phyloP scores from a whole-genome alignment of 2,113 vertebrate species.

The Phylloscopus trochiloides region DNA sequence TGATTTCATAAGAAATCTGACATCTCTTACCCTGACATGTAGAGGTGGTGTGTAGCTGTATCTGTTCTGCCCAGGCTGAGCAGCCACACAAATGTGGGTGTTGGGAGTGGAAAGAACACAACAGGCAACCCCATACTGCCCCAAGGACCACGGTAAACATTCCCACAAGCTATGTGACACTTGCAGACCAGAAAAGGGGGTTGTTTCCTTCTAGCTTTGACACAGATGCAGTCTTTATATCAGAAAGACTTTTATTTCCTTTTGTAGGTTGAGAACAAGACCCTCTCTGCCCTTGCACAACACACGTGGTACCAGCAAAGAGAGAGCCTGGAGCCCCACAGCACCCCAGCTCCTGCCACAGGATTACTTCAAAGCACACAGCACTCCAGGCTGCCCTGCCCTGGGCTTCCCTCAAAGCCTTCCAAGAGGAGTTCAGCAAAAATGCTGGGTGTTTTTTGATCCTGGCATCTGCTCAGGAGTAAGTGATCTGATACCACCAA shows the following conservation, averaged over 20 bases:
- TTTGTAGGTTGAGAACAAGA: background rate
- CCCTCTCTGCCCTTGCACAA: fast-evolving
- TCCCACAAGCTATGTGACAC: fast-evolving
- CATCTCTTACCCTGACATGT: background rate
- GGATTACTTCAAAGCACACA: background rate
- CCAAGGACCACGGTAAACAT: fast-evolving
- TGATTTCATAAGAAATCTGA: background rate
- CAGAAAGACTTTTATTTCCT: background rate
- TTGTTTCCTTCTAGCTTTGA: background rate
- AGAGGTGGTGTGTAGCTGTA: background rate
- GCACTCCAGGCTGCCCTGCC: background rate
- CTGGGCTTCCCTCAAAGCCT: background rate
- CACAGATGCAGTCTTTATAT: background rate
- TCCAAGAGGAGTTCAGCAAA: background rate
- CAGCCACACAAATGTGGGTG: background rate
- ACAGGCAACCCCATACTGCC: fast-evolving
- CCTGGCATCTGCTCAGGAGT: background rate
- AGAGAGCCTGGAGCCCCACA: background rate
- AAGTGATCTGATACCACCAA: background rate
- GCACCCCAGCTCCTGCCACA: background rate
- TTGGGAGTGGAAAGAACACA: background rate
- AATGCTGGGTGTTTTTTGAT: fast-evolving
- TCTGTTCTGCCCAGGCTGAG: background rate
- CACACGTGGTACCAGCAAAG: fast-evolving
- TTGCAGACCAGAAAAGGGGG: background rate